phyloP scores from a whole-genome alignment of 2,888 invertebrate species.

The Microplitis manilae region DNA sequence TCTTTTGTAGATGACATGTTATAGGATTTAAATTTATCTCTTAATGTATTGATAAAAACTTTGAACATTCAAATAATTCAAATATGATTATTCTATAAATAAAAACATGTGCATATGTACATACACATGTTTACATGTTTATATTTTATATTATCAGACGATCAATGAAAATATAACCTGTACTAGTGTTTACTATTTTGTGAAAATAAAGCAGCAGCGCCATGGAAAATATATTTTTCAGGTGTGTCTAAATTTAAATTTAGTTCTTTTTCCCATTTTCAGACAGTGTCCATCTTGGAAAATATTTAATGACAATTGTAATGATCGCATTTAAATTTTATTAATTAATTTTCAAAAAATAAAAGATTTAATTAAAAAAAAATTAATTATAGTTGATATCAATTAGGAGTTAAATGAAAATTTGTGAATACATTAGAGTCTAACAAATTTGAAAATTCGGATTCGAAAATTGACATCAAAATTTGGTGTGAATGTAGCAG shows the following conservation, averaged over 20 bases:
- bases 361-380: too few relatives aligned
- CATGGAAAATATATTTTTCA: slow-evolving; percentile 3
- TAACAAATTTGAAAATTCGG: too few relatives aligned
- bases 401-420: too few relatives aligned
- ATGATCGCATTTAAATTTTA: too few relatives aligned
- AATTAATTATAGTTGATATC: too few relatives aligned
- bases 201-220: not conserved
- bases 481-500: too few relatives aligned
- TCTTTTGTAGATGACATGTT: not conserved
- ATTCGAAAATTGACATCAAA: too few relatives aligned
- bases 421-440: too few relatives aligned
- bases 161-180: slow-evolving; percentile 3
- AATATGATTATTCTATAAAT: not conserved
- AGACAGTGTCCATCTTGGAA: too few relatives aligned
- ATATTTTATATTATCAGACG: not conserved
- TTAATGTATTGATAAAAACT: slow-evolving; percentile 35
- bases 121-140: not conserved
- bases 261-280: not conserved
- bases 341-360: too few relatives aligned
- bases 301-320: too few relatives aligned
- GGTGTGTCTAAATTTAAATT: not conserved
- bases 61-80: slow-evolving; percentile 53
- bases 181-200: not conserved
- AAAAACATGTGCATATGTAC: not conserved
- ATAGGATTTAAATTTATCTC: not conserved